A percentile compares a stretch with the other conserved stretches of the same genome.
phyloP scores from a whole-genome alignment of 2,888 invertebrate genomes.

The Phrixothrix hirtus region DNA sequence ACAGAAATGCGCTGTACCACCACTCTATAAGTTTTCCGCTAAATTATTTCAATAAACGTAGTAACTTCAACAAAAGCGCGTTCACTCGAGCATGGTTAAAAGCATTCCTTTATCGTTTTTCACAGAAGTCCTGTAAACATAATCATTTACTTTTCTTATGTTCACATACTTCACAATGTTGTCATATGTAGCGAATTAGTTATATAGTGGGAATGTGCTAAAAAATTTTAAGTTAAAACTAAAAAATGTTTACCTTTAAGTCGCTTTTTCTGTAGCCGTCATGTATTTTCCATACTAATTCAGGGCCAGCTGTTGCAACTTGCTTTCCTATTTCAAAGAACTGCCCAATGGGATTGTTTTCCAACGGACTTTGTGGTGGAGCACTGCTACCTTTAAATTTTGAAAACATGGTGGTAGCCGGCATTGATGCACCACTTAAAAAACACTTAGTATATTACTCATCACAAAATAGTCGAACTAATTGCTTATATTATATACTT shows the following conservation, averaged over 20 bases:
- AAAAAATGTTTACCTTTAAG: constrained; percentile 74
- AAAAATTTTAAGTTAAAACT: too few relatives aligned
- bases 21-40: too few relatives aligned
- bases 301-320: constrained; percentile 81
- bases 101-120: too few relatives aligned
- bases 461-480: constrained; percentile 9
- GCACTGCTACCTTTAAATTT: constrained; percentile 69
- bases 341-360: constrained; percentile 82
- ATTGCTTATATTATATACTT: constrained; percentile 7
- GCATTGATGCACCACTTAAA: constrained; percentile 42
- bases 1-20: too few relatives aligned
- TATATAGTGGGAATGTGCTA: too few relatives aligned
- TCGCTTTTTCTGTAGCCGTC: constrained; percentile 88
- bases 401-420: constrained; percentile 68
- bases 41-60: too few relatives aligned
- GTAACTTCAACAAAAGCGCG: too few relatives aligned
- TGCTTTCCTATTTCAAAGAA: constrained; percentile 87
- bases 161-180: too few relatives aligned
- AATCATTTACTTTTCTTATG: too few relatives aligned
- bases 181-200: too few relatives aligned
- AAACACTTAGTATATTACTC: constrained; percentile 10
- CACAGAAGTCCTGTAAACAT: too few relatives aligned
- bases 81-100: too few relatives aligned
- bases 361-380: constrained; percentile 61
- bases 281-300: constrained; percentile 89